Evolutionary conservation across 2,888 invertebrate genomes (phyloP).

Genomic region (Holacanthella duospinosa): DNA sequence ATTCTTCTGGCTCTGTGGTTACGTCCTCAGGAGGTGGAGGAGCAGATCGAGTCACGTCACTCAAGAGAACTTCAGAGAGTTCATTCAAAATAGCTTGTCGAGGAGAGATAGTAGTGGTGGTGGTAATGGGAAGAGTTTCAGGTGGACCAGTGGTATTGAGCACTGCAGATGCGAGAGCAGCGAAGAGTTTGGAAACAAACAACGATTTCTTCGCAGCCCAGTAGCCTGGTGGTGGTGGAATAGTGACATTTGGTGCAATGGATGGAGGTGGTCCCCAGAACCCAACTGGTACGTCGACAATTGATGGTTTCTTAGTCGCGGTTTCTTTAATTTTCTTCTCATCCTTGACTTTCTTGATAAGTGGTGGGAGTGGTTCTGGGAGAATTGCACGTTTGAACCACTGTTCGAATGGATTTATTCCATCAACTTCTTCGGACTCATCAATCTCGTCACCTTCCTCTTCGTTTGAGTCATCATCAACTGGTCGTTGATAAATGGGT

Average conservation of each 20-base stretch:
- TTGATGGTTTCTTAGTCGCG: constrained; percentile 9
- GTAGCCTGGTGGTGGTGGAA: constrained; percentile 22
- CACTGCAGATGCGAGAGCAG: constrained; percentile 28
- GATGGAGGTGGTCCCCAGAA: constrained; percentile 26
- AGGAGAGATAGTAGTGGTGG: constrained; percentile 18
- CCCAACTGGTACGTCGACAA: constrained; percentile 14
- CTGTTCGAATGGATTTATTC: background rate
- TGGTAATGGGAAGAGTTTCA: background rate
- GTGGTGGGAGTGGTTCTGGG: background rate
- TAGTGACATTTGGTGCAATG: constrained; percentile 18
- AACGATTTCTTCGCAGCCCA: constrained; percentile 34
- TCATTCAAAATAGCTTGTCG: constrained; percentile 20
- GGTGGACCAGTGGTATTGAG: constrained; percentile 23
- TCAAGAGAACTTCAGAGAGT: constrained; percentile 23
- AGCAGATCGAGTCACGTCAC: constrained; percentile 19
- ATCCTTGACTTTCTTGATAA: constrained; percentile 2
- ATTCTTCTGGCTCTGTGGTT: background rate
- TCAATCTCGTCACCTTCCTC: constrained; percentile 4
- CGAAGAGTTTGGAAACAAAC: constrained; percentile 32
- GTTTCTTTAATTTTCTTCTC: background rate
- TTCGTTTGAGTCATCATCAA: background rate
- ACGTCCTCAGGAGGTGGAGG: background rate
- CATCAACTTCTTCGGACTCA: constrained; percentile 5
- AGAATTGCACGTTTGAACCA: constrained; percentile 9
- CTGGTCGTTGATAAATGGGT: background rate